A percentile compares a stretch with the other conserved stretches of the same genome.
phyloP scores from a whole-genome alignment of 37 sponge, comb jelly and placozoan genomes.

The Diacarnus erythraeanus region DNA sequence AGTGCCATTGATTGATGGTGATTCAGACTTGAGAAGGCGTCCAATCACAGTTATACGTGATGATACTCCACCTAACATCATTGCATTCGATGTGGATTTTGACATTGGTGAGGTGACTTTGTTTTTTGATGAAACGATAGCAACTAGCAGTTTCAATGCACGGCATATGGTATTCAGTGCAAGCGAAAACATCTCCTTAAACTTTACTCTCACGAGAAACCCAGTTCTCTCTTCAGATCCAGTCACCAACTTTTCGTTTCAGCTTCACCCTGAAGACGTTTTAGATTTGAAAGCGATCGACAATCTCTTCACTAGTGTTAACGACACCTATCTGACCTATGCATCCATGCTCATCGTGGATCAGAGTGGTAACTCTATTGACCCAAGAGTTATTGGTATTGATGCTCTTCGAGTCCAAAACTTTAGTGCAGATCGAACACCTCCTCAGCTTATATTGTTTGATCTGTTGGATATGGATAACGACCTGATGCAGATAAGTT shows the following conservation, averaged over 20 bases:
- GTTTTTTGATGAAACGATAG: conserved; percentile 67
- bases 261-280: conserved; percentile 26
- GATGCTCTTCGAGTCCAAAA: conserved; percentile 46
- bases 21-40: background rate
- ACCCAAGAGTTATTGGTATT: conserved; percentile 21
- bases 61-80: conserved; percentile 40
- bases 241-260: conserved; percentile 43
- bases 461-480: conserved; percentile 53
- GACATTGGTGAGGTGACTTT: conserved; percentile 43
- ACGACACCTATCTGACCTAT: conserved; percentile 68
- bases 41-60: conserved; percentile 44
- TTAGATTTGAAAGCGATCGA: conserved; percentile 63
- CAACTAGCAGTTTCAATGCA: conserved; percentile 10
- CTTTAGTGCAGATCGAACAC: conserved; percentile 50
- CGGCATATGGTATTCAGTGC: conserved; percentile 30
- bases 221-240: conserved; percentile 7
- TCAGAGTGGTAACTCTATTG: conserved; percentile 16
- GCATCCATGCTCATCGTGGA: conserved; percentile 39
- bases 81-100: conserved; percentile 49
- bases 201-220: conserved; percentile 40
- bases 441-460: conserved; percentile 33
- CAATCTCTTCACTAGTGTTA: conserved; percentile 51
- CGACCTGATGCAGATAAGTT: conserved; percentile 54
- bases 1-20: conserved; percentile 24
- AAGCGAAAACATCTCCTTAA: conserved; percentile 14